Base-by-base conservation (phyloP, 2,797 vertebrate species). In the Australoheros facetus region DNA sequence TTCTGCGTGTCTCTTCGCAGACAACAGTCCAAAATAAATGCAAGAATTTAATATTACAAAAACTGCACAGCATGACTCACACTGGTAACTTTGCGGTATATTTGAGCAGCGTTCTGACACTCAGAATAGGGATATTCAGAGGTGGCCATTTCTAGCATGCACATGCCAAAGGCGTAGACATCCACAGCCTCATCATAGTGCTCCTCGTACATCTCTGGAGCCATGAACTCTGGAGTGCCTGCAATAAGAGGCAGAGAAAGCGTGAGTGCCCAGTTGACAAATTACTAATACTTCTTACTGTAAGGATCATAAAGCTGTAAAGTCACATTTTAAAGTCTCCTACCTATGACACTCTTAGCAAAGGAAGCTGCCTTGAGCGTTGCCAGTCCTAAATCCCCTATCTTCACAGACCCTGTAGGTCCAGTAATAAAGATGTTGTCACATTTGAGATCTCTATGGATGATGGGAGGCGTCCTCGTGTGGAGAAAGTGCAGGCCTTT, bases 401-500 rank as follows among this genome's bases (percentile, higher is more conserved):
- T 99, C 93, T 99, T 99, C 76, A 99, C 98, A 1, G 98, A 99
- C 86, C 98, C 98, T 0, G 98, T 99, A 69, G 98, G 98, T 78
- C 98, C 98, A 1, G 98, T 99, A 91, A 99, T 99, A 89, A 99
- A 99, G 92, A 99, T 99, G 94, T 99, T 99, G 88, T 99, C 98
- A 71, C 98, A 99, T 94, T 99, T 99, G 76, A 99, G 96, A 93
- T 99, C 98, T 75, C 98, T 95, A 89, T 99, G 98, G 92, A 99
- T 99, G 91, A 99, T 99, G 73, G 98, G 98, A 30, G 98, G 98
- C 1, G 97, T 96, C 90, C 98, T 95, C 2, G 98, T 99, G 89
- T 99, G 98, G 59, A 99, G 96, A 89, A 99, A 99, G 89, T 97
- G 96, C 83, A 99, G 95, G 87, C 98, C 98, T 93, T 99, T 99